These are phyloP conservation scores for Epinephelus fuscoguttatus DNA, from an alignment of 2,113 vertebrate genomes.

Conservation along the genomic window DNA sequence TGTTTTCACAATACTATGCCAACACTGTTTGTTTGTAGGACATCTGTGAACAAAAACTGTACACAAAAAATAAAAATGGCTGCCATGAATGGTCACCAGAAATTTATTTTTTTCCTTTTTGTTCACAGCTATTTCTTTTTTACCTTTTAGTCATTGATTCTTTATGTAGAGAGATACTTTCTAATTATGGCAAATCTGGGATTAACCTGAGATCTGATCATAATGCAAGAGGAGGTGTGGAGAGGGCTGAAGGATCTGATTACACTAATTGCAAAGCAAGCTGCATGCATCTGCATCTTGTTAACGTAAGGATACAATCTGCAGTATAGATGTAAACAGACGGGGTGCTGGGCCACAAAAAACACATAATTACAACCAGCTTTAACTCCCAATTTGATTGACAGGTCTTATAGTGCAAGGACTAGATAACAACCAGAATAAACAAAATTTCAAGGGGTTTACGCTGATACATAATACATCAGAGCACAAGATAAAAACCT, in stretches of 20 bases:
- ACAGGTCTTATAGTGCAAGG: background rate
- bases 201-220: slow-evolving; percentile 29
- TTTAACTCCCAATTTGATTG: background rate
- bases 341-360: background rate
- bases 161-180: background rate
- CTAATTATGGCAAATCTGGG: slow-evolving; percentile 4
- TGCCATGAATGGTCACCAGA: background rate
- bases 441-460: background rate
- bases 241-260: slow-evolving; percentile 32
- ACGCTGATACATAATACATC: background rate
- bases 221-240: slow-evolving; percentile 29
- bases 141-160: background rate
- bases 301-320: slow-evolving; percentile 9
- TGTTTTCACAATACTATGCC: slow-evolving; percentile 23
- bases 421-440: background rate
- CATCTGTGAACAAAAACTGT: slow-evolving; percentile 18
- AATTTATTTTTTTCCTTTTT: background rate
- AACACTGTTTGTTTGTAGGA: background rate
- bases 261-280: slow-evolving; percentile 17
- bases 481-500: background rate
- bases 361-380: background rate
- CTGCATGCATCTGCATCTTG: slow-evolving; percentile 5
- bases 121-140: background rate
- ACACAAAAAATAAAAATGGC: slow-evolving; percentile 19
- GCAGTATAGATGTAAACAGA: background rate